Evolutionary conservation across 2,113 vertebrate genomes (phyloP).

Genomic region (Hemiprocne comata): DNA sequence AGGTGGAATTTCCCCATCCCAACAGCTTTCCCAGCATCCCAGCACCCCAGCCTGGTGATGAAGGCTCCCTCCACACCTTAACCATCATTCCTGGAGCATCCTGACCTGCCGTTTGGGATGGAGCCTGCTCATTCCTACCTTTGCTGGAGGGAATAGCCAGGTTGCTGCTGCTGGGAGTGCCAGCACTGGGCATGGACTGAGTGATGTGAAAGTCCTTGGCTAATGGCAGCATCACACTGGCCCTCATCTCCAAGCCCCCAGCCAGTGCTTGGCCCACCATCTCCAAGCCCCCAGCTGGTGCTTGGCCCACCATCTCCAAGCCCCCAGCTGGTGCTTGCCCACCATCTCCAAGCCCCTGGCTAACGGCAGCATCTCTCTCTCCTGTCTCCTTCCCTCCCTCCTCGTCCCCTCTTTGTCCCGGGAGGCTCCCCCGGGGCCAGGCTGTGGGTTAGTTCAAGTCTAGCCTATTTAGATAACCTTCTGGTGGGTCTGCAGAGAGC

Average conservation of each 20-base stretch:
- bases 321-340: neutral
- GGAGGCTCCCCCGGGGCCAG: constrained; percentile 66
- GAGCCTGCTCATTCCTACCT: accelerated
- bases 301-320: no score
- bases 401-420: constrained; percentile 56
- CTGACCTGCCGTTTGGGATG: accelerated
- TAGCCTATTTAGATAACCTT: constrained; percentile 81
- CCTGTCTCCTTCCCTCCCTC: constrained; percentile 33
- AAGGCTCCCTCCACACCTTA: accelerated
- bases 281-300: no score
- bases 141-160: accelerated
- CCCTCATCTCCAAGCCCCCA: no score
- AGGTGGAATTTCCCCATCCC: neutral
- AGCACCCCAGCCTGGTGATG: neutral
- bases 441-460: constrained; percentile 70
- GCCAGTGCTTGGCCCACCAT: no score
- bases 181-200: accelerated
- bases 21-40: neutral
- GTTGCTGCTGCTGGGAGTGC: neutral
- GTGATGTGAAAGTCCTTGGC: neutral
- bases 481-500: constrained; percentile 74
- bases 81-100: accelerated
- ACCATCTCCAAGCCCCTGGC: neutral
- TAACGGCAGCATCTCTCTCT: constrained; percentile 12
- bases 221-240: accelerated